Evolutionary conservation across 2,113 vertebrate species (phyloP), one percentile per base, ranked within the genome.

Genomic region (Mesembrinibis cayennensis): DNA sequence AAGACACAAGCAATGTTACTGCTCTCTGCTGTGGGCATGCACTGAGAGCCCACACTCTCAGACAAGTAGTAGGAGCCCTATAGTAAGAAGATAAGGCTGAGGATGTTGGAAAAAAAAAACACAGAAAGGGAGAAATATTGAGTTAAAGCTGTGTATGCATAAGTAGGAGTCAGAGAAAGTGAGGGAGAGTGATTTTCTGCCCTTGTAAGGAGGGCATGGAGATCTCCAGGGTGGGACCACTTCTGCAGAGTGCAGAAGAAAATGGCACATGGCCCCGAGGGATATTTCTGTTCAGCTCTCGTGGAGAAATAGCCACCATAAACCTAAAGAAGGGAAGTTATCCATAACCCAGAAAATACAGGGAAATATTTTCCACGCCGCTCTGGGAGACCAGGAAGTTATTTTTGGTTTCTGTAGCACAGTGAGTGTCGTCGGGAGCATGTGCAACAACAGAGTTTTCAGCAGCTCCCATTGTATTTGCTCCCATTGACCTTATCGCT

Each of bases 321-420:
- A 95, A 82, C 50, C 50, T 95, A 78, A 71, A 77, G 96, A 83
- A 91, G 47, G 81, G 95, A 97, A 97, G 82, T 81, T 95, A 96
- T 95, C 93, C 78, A 85, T 95, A 96, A 96, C 89, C 81, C 77
- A 90, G 53, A 97, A 97, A 97, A 91, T 83, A 69, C 47, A 88
- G 90, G 78, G 78, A 95, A 96, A 95, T 97, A 94, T 96, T 97
- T 97, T 97, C 82, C 91, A 59, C 1, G n/a, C 94, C 0, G 3
- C 63, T 95, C 40, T 93, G 91, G 89, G 89, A 95, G 87, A 94
- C 40, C 87, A 95, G 97, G 96, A 96, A 97, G 91, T 97, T 96
- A 97, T 97, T 97, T 96, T 97, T 97, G 96, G 95, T 97, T 85
- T 96, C 95, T 94, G 94, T 66, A 96, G 91, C 78, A 25, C 87